Percentiles rank a stretch among this genome's conserved stretches.
phyloP scores from a whole-genome alignment of 1,140 invertebrate species.

The Drosophila baimaii region DNA sequence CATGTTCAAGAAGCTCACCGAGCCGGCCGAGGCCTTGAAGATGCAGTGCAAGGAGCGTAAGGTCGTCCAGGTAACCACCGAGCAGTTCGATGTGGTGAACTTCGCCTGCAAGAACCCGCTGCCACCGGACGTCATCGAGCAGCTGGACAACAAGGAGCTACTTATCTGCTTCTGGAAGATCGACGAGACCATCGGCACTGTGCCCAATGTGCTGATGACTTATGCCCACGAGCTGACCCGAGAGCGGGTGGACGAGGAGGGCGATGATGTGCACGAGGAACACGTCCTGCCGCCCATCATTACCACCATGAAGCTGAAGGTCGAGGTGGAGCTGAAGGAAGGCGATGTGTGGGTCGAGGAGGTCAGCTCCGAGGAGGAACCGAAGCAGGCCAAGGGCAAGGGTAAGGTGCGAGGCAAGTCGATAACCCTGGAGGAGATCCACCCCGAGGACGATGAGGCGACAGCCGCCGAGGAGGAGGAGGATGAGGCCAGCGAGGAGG shows the following conservation, averaged over 20 bases:
- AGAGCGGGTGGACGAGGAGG: constrained; percentile 48
- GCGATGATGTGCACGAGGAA: constrained; percentile 53
- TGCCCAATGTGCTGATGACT: constrained; percentile 67
- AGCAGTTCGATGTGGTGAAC: constrained; percentile 70
- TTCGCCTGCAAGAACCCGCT: constrained; percentile 75
- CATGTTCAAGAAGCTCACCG: constrained; percentile 79
- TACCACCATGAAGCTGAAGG: constrained; percentile 58
- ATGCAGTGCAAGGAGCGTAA: constrained; percentile 81
- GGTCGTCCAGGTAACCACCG: constrained; percentile 49
- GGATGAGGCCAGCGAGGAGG: constrained; percentile 65
- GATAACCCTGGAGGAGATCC: constrained; percentile 30
- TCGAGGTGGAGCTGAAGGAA: constrained; percentile 71
- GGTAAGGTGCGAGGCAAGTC: constrained; percentile 34
- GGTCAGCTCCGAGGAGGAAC: constrained; percentile 69
- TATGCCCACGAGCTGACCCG: constrained; percentile 73
- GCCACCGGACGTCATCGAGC: constrained; percentile 65
- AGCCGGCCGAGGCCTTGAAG: constrained; percentile 75
- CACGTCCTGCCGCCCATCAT: constrained; percentile 61
- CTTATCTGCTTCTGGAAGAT: constrained; percentile 82
- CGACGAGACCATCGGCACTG: constrained; percentile 57
- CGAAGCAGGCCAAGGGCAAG: constrained; percentile 35
- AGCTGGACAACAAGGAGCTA: constrained; percentile 76
- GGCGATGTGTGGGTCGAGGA: constrained; percentile 64
- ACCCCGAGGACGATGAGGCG: constrained; percentile 34
- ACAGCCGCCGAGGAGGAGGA: constrained; percentile 52